Base-by-base conservation (phyloP, 2,797 vertebrate genomes). In the Cirrhinus molitorella region DNA sequence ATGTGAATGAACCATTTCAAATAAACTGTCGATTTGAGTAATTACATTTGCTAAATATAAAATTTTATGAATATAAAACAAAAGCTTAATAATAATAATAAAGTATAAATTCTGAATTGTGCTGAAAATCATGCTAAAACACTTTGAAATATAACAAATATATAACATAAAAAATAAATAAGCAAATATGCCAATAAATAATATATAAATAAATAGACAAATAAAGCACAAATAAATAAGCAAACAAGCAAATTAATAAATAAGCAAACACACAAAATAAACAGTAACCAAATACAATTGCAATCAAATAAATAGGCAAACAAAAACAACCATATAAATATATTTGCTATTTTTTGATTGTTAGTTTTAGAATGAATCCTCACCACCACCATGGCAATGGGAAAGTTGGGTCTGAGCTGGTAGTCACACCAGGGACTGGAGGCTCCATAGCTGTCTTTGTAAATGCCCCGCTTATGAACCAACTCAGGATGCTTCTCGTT, bases 391-490 rank as follows among this genome's bases (percentile, higher is more conserved):
- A 99, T 99, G 88, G 98, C 95, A 67, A 99, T 93, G 12, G 97
- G 84, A 88, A 99, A 99, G 90, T 99, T 99, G 77, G 98, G 97
- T 87, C 98, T 94, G 55, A 99, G 96, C 72, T 99, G 98, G 90
- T 99, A 99, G 93, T 99, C 97, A 81, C 98, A 99, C 98, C 98
- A 99, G 1, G 97, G 95, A 84, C 95, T 98, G 1, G 97, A 99
- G 21, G 98, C 97, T 65, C 97, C 97, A 0, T 90, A 94, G 86
- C 96, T 98, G 88, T 99, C 98, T 87, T 99, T 99, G 55, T 99
- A 99, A 88, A 99, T 97, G 70, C 95, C 95, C 17, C 91, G 95
- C 75, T 99, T 99, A 89, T 99, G 98, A 57, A 99, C 97, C 40
- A 99, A 93, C 23, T 96, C 91, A 0, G 96, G 95, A 59, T 94